phyloP scores from a whole-genome alignment of 2,797 vertebrate species.

The Benthosema pterotum region DNA sequence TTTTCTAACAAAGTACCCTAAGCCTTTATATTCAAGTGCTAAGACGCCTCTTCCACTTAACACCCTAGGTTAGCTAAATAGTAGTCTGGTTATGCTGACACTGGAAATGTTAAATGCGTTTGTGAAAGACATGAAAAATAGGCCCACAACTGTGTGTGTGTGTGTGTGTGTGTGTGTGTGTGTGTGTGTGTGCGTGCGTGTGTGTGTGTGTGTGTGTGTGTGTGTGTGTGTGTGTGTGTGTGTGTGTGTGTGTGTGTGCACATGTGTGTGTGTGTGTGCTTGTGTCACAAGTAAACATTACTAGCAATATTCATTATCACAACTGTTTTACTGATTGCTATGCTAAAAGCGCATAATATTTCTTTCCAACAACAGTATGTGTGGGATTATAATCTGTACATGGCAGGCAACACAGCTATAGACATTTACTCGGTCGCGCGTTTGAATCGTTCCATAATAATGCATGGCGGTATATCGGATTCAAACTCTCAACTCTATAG shows the following conservation, averaged over 20 bases:
- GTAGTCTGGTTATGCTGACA: not conserved
- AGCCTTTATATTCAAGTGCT: too few species aligned
- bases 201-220: too few species aligned
- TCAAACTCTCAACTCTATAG: constrained; percentile 15
- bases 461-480: constrained; percentile 5
- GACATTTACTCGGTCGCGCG: constrained; percentile 25
- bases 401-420: constrained; percentile 54
- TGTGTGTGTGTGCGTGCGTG: too few species aligned
- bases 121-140: constrained; percentile 24
- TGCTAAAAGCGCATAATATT: constrained; percentile 47
- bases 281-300: constrained; percentile 32
- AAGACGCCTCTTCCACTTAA: too few species aligned
- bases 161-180: constrained; percentile 10
- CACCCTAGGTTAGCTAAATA: too few species aligned
- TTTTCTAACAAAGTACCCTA: too few species aligned
- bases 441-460: constrained; percentile 22
- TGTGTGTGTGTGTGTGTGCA: too few species aligned
- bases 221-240: too few species aligned
- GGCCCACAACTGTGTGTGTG: constrained; percentile 33
- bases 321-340: constrained; percentile 16
- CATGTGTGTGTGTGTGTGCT: too few species aligned
- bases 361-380: constrained; percentile 19
- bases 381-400: constrained; percentile 38
- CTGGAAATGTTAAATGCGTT: constrained; percentile 17
- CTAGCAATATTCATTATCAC: constrained; percentile 37